Percentiles rank a stretch among this genome's conserved stretches.
phyloP scores from a whole-genome alignment of 1,140 invertebrate genomes.

The Cydia fagiglandana region DNA sequence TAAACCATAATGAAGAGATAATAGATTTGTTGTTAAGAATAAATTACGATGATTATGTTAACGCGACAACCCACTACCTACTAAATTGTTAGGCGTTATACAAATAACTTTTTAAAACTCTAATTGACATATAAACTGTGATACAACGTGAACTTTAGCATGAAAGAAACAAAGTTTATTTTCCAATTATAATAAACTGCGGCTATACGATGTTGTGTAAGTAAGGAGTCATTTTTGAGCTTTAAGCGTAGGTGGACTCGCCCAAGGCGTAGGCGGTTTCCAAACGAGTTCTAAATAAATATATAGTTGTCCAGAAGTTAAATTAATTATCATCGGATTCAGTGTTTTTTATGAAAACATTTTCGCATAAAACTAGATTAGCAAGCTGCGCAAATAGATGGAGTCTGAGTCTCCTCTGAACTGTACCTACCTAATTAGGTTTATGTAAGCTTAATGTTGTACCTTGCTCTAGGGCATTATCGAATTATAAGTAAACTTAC shows the following conservation, averaged over 20 bases:
- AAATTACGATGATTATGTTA: constrained; percentile 26
- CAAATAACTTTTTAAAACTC: background rate
- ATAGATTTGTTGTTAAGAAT: constrained; percentile 26
- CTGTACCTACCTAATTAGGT: background rate
- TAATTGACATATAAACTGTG: background rate
- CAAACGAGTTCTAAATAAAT: constrained; percentile 9
- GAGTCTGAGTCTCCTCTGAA: background rate
- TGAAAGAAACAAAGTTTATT: background rate
- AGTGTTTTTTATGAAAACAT: background rate
- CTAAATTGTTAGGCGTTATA: constrained; percentile 20
- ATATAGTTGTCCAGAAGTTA: background rate
- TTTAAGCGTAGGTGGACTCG: background rate
- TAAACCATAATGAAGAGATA: constrained; percentile 29
- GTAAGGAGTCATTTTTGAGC: background rate
- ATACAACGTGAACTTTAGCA: background rate
- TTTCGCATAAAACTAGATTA: background rate
- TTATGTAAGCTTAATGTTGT: background rate
- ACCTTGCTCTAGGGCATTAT: background rate
- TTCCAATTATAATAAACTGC: background rate
- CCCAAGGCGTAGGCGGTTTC: background rate
- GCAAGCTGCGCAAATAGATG: background rate
- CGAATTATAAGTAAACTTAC: background rate
- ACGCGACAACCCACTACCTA: constrained; percentile 14
- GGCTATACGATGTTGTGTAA: background rate
- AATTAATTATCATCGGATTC: background rate